Conservation (phyloP, 2,113 vertebrate species). For the Shinisaurus crocodilurus region DNA sequence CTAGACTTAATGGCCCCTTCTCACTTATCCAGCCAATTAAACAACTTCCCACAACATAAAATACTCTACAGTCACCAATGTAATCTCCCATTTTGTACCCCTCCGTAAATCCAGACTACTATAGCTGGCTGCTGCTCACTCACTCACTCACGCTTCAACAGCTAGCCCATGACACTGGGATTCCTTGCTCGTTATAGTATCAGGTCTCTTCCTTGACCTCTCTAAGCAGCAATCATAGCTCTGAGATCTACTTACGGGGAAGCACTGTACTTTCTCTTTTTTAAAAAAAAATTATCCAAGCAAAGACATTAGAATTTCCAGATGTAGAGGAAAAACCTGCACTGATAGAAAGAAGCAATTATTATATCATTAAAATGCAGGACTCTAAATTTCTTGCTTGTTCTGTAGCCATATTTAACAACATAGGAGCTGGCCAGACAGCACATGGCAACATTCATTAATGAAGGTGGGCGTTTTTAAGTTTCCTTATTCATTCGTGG, state of each 20-base stretch:
- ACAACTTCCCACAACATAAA: not conserved
- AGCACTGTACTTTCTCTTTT: not conserved
- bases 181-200: not conserved
- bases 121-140: not conserved
- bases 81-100: not conserved
- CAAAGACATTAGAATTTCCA: not conserved
- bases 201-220: not conserved
- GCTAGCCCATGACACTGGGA: not conserved
- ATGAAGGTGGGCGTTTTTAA: not conserved
- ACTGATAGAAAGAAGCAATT: not conserved
- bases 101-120: not conserved
- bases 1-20: not conserved
- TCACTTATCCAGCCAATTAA: not conserved
- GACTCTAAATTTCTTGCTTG: not conserved
- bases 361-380: not conserved
- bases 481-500: not conserved
- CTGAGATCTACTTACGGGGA: not conserved
- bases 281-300: not conserved
- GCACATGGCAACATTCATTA: not conserved
- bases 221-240: not conserved
- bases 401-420: not conserved
- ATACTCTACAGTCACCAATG: not conserved
- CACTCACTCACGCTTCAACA: not conserved
- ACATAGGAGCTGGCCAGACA: not conserved
- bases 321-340: not conserved